Conservation (phyloP, 2,888 invertebrate genomes). For the Escarpia spicata region DNA sequence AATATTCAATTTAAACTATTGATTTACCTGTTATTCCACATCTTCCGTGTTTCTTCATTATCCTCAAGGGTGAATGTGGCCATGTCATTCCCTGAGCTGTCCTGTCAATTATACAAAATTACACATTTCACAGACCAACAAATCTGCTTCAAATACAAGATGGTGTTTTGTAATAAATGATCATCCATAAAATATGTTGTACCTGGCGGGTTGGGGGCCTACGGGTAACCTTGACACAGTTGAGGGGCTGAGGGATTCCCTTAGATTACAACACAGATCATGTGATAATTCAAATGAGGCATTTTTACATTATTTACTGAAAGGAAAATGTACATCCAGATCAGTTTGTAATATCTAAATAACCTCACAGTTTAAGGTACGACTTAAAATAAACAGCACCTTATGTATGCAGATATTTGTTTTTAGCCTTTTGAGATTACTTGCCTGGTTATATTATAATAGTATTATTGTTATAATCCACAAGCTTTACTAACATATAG, state of each 20-base stretch:
- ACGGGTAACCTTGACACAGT: too few species aligned
- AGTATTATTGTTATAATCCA: constrained; percentile 19
- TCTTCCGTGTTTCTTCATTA: constrained; percentile 85
- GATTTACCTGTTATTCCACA: constrained; percentile 78
- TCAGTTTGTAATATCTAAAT: neutral
- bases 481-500: constrained; percentile 14
- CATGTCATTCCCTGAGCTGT: constrained; percentile 74
- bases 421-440: neutral
- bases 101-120: constrained; percentile 6
- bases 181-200: neutral
- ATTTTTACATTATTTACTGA: neutral
- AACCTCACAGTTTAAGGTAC: too few species aligned
- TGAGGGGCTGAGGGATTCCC: too few species aligned
- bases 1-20: constrained; percentile 43
- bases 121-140: neutral
- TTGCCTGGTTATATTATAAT: neutral
- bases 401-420: too few species aligned
- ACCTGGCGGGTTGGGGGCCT: too few species aligned
- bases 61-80: constrained; percentile 92
- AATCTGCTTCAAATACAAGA: neutral
- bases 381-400: too few species aligned
- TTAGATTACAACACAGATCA: neutral
- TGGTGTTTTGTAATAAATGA: neutral
- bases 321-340: neutral
- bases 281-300: neutral